Evolutionary conservation across 53 echinoderm and acorn worm genomes (phyloP).

Genomic region (Antedon mediterranea): DNA sequence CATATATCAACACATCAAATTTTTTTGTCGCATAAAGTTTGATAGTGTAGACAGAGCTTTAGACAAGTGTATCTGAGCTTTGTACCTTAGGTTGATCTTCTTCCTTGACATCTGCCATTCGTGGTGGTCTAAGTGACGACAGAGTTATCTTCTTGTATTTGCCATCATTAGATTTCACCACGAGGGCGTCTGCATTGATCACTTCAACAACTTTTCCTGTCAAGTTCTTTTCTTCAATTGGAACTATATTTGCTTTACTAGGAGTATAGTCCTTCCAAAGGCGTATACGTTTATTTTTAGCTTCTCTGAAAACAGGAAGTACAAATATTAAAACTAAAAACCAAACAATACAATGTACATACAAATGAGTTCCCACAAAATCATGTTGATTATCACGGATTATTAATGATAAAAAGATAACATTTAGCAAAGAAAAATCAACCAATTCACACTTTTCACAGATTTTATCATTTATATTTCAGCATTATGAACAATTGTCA

Average conservation of each 20-base stretch:
- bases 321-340: background rate
- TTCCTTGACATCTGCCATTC: conserved; percentile 35
- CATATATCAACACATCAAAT: too few species aligned
- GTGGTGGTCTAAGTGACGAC: conserved; percentile 83
- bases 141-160: conserved; percentile 77
- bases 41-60: too few species aligned
- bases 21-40: too few species aligned
- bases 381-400: too few species aligned
- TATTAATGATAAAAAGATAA: too few species aligned
- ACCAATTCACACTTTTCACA: too few species aligned
- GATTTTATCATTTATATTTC: too few species aligned
- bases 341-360: too few species aligned
- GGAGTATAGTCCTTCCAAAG: conserved; percentile 85
- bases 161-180: conserved; percentile 48
- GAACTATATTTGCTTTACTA: conserved; percentile 31
- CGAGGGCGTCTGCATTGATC: conserved; percentile 86
- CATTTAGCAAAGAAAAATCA: too few species aligned
- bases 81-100: conserved; percentile 64
- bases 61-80: too few species aligned
- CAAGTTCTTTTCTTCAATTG: conserved; percentile 58
- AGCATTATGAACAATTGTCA: too few species aligned
- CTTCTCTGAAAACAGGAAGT: conserved; percentile 44
- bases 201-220: conserved; percentile 95
- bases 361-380: too few species aligned
- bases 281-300: conserved; percentile 56